Base-by-base conservation (phyloP, 2,888 invertebrate genomes). In the Plebejus anna region DNA sequence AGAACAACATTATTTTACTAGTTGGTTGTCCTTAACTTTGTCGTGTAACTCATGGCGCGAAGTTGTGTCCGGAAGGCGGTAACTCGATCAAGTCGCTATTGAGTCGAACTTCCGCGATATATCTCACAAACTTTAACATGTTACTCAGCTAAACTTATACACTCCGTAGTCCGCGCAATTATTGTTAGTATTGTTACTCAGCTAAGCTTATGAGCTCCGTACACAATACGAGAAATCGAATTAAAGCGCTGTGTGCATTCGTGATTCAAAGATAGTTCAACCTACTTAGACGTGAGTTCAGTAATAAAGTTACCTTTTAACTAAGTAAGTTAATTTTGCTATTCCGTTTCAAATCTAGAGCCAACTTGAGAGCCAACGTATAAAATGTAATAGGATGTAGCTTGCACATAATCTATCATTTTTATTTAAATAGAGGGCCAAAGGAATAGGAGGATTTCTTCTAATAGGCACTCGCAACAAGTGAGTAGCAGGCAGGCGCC, bases 41-140 rank as follows among this genome's bases (percentile, higher is more conserved):
- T 66, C 66, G 66, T 28, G 28, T 66, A 66, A 66, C 66, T 36
- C 13, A 66, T 36, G 66, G 32, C 66, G 36, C 32, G 66, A 36
- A 66, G 66, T 66, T 66, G 61, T 11, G 66, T 66, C 66, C 66
- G 66, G 66, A 66, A 66, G 61, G 61, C 61, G 61, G 66, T 66
- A 66, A 66, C 66, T 36, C 66, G 66, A 66, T 66, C 66, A 66
- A 66, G 66, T 66, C 16, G 66, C 32, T 32, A 66, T 61, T 61
- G 61, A 66, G 66, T 36, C 66, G 32, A 66, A 66, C 66, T 66
- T 66, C 32, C 66, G 66, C 66, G 13, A 66, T 66, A 66, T 66
- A 66, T 66, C 66, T 66, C 32, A 66, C 32, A 4, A 66, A 66
- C 66, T 66, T 66, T 36, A 66, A 66, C 66, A 36, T 66, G 66